Evolutionary conservation across 1,140 invertebrate species (phyloP).

Genomic region (Triops cancriformis): DNA sequence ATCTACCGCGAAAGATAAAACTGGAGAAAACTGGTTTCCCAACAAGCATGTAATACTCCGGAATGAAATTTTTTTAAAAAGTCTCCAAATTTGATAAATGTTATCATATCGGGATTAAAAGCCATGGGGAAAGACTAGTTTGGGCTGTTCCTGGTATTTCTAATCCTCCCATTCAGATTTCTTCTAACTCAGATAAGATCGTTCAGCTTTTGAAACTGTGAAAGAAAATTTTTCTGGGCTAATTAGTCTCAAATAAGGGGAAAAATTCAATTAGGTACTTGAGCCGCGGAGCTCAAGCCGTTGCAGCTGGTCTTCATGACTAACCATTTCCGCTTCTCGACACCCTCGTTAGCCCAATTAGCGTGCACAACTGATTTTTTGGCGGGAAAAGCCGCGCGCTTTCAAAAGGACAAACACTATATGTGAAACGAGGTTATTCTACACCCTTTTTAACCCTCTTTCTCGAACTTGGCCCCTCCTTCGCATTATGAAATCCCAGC

Average conservation of each 20-base stretch:
- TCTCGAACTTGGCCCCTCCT: no score
- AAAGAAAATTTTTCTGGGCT: background rate
- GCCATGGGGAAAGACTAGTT: background rate
- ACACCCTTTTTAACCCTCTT: background rate
- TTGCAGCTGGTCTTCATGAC: constrained; percentile 12
- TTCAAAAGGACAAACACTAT: background rate
- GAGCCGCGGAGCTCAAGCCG: background rate
- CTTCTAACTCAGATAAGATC: background rate
- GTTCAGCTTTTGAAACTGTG: background rate
- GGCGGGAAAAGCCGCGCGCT: background rate
- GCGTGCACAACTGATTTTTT: constrained; percentile 5
- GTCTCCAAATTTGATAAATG: no score
- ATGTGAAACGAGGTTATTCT: background rate
- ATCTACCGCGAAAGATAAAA: background rate
- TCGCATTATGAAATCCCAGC: no score
- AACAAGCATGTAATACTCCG: no score
- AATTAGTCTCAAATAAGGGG: constrained; percentile 7
- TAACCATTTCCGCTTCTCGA: constrained; percentile 5
- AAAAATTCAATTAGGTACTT: constrained; percentile 11
- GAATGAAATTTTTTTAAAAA: no score
- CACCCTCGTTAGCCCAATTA: constrained; percentile 12
- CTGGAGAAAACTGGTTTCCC: background rate
- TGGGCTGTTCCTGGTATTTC: no score
- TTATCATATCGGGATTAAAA: no score
- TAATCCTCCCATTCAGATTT: no score